Evolutionary conservation across 2,113 vertebrate genomes (phyloP).

Genomic region (Beaufortia kweichowensis): DNA sequence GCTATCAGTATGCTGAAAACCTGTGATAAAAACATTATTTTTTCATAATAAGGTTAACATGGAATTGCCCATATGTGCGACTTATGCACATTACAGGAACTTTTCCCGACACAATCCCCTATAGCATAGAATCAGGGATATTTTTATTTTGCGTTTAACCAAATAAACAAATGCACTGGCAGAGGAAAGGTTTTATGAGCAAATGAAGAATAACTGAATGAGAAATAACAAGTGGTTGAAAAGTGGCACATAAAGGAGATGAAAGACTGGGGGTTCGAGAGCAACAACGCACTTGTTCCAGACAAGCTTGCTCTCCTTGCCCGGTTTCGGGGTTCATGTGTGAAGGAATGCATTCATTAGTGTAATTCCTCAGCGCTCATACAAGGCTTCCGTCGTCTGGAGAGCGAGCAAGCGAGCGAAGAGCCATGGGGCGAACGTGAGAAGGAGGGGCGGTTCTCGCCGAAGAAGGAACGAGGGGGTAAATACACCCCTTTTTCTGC

Average conservation of each 20-base stretch:
- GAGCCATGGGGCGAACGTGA: slow-evolving; percentile 59
- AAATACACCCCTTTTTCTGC: slow-evolving; percentile 42
- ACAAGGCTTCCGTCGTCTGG: slow-evolving; percentile 72
- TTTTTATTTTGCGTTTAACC: neutral
- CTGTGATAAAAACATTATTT: too few relatives aligned
- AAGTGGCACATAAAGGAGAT: neutral
- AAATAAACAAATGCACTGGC: slow-evolving; percentile 6
- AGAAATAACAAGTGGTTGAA: slow-evolving; percentile 20
- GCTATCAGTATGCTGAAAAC: too few relatives aligned
- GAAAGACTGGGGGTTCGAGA: neutral
- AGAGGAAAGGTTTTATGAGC: slow-evolving; percentile 6
- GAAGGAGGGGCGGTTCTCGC: slow-evolving; percentile 59
- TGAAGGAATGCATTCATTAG: slow-evolving; percentile 86
- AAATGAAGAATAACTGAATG: neutral
- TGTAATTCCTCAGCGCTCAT: slow-evolving; percentile 75
- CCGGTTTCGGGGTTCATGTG: slow-evolving; percentile 71
- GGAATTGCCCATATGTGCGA: too few relatives aligned
- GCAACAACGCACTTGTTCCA: slow-evolving; percentile 57
- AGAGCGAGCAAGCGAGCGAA: slow-evolving; percentile 55
- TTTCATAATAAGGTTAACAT: too few relatives aligned
- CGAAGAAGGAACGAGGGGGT: slow-evolving; percentile 40
- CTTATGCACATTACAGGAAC: too few relatives aligned
- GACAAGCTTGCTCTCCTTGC: slow-evolving; percentile 45
- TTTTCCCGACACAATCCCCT: too few relatives aligned
- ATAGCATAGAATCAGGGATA: too few relatives aligned